Conservation (phyloP, 2,888 invertebrate species). For the Eristalinus aeneus region DNA sequence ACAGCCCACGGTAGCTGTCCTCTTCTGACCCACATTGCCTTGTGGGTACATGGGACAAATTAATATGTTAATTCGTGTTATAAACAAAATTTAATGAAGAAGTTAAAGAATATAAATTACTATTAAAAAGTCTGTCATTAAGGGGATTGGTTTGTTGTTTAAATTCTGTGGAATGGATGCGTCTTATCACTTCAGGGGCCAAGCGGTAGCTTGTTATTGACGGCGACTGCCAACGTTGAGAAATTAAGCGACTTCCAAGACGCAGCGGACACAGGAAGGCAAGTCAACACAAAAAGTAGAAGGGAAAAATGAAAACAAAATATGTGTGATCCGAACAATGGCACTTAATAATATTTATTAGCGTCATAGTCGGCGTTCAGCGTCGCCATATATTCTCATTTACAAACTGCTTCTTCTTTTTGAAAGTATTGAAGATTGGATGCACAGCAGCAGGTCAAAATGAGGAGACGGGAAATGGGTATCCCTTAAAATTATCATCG, state of each 20-base stretch:
- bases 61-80: slow-evolving; percentile 65
- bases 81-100: slow-evolving; percentile 69
- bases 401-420: slow-evolving; percentile 46
- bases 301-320: neutral
- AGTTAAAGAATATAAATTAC: slow-evolving; percentile 69
- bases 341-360: slow-evolving; percentile 64
- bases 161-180: slow-evolving; percentile 38
- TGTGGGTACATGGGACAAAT: slow-evolving; percentile 51
- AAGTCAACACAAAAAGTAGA: neutral
- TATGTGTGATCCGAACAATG: slow-evolving; percentile 51
- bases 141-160: slow-evolving; percentile 42
- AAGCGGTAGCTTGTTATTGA: slow-evolving; percentile 55
- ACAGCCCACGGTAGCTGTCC: slow-evolving; percentile 42
- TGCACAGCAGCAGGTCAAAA: neutral
- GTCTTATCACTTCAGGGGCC: slow-evolving; percentile 60
- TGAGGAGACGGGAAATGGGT: neutral
- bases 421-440: slow-evolving; percentile 19
- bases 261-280: neutral
- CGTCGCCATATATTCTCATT: slow-evolving; percentile 63
- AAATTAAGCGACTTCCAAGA: slow-evolving; percentile 39
- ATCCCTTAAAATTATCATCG: slow-evolving; percentile 43
- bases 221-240: slow-evolving; percentile 21
- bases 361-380: slow-evolving; percentile 54
- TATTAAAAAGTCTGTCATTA: slow-evolving; percentile 66
- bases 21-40: slow-evolving; percentile 15